These are phyloP conservation scores for Chesias legatella DNA, from an alignment of 2,888 invertebrate genomes.

Conservation along the genomic window DNA sequence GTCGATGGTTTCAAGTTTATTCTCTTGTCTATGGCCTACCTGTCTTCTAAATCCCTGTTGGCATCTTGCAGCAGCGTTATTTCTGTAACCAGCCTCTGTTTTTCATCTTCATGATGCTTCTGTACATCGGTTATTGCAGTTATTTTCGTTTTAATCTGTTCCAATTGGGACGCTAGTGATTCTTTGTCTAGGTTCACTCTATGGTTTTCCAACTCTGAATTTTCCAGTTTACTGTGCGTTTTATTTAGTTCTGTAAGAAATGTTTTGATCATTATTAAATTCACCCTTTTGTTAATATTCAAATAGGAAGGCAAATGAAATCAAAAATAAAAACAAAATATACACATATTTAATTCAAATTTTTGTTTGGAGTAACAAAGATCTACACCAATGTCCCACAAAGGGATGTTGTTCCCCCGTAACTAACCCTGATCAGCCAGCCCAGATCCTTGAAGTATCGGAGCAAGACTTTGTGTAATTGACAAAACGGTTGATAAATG, in stretches of 20 bases:
- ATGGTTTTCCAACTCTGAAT: constrained; percentile 33
- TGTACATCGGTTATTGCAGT: constrained; percentile 44
- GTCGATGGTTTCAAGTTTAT: too few species aligned
- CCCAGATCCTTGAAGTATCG: too few species aligned
- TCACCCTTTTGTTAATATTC: too few species aligned
- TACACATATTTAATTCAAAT: too few species aligned
- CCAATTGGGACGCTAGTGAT: constrained; percentile 41
- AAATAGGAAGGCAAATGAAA: too few species aligned
- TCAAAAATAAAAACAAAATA: too few species aligned
- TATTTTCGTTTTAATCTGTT: constrained; percentile 44
- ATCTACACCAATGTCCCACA: too few species aligned
- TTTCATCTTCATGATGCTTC: constrained; percentile 42
- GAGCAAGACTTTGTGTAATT: too few species aligned
- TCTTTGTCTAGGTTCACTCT: constrained; percentile 45
- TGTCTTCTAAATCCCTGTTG: constrained; percentile 55
- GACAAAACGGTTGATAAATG: too few species aligned
- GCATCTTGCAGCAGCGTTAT: constrained; percentile 38
- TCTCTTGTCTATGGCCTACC: constrained; percentile 48
- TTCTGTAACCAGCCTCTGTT: constrained; percentile 44
- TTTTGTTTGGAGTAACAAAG: too few species aligned
- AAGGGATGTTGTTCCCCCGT: too few species aligned
- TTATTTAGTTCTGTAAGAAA: constrained; percentile 44
- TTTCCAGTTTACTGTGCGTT: constrained; percentile 41
- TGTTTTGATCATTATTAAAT: neutral
- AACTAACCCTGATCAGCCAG: too few species aligned